Base-by-base conservation (phyloP, 1,140 invertebrate genomes). In the Penaeus vannamei region DNA sequence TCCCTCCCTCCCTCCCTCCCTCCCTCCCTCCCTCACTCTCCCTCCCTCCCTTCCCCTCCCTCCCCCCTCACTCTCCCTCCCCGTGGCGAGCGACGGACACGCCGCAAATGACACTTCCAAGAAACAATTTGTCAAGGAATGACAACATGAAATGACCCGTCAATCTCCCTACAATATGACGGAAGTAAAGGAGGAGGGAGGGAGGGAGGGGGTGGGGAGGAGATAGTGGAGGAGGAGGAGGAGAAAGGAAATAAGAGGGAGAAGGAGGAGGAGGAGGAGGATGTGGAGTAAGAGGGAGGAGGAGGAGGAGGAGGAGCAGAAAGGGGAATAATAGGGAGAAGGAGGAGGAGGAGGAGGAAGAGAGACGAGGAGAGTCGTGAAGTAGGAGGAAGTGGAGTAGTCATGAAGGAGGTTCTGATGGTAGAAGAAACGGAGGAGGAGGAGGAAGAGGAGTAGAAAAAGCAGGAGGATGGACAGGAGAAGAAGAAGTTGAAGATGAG, bases 41-140 rank as follows among this genome's bases (percentile, higher is more conserved):
- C 10, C 46, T 53, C 46, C 10, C 46, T 53, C 46, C 10, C 46
- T 53, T 8, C 10, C 46, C 20, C 60, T 42, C 62, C 69, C 36
- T 84, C 82, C 81, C 59, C 81, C 29, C 81, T 83, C 53, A 59
- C 53, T 83, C 53, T 83, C 53, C 59, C 81, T 83, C 81, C 59
- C 60, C 64, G 42, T 83, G 19, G 22, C 46, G 53, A 29, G n/a
- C n/a, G 20, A 84, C 22, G 60, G n/a, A 26, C 66, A 36, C 53
- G 64, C 36, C 69, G 17, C 20, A 36, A 76, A 10, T 76, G 26
- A 36, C 26, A 36, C n/a, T 10, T 14, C 8, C 46, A 53, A 53
- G 46, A 53, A 53, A 53, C 46, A 53, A 53, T 53, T 53, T 53
- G 10, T 53, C 46, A 53, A 14, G 14, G 46, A 53, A 53, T 53